Evolutionary conservation across 2,888 invertebrate genomes (phyloP).

Genomic region (Drosophila helvetica): DNA sequence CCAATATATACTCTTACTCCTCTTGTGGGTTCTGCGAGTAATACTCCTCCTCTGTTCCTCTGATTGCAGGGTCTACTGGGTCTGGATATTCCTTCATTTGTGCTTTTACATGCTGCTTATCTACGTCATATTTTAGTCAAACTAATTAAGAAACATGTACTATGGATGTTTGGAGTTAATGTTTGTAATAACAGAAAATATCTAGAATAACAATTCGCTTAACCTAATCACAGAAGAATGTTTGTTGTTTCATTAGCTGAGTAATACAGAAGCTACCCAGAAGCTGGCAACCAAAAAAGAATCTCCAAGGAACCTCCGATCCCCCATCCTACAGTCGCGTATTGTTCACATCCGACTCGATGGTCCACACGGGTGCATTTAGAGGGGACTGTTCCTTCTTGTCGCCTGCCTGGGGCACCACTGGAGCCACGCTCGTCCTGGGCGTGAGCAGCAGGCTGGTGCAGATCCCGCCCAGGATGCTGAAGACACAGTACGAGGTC

Average conservation of each 20-base stretch:
- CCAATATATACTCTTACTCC: neutral
- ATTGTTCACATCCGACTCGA: slow-evolving; percentile 71
- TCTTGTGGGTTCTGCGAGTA: neutral
- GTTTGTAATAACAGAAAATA: slow-evolving; percentile 12
- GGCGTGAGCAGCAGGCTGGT: slow-evolving; percentile 80
- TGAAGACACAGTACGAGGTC: slow-evolving; percentile 79
- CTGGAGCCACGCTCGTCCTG: slow-evolving; percentile 42
- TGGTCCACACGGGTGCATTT: slow-evolving; percentile 70
- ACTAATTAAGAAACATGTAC: neutral
- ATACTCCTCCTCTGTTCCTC: neutral
- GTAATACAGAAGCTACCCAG: slow-evolving; percentile 11
- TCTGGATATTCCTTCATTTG: slow-evolving; percentile 63
- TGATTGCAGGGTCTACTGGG: slow-evolving; percentile 75
- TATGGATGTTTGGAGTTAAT: neutral
- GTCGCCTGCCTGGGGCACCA: slow-evolving; percentile 38
- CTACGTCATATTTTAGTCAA: slow-evolving; percentile 51
- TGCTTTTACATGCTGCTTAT: slow-evolving; percentile 53
- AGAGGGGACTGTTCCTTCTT: slow-evolving; percentile 70
- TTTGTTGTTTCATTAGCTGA: slow-evolving; percentile 50
- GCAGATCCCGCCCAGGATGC: slow-evolving; percentile 82
- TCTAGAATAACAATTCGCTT: slow-evolving; percentile 45
- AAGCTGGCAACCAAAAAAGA: slow-evolving; percentile 19
- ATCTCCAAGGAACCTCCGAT: too few relatives aligned
- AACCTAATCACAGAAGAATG: slow-evolving; percentile 66
- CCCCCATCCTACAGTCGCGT: slow-evolving; percentile 59